Conservation (phyloP, 2,113 vertebrate species). For the Oplegnathus fasciatus region DNA sequence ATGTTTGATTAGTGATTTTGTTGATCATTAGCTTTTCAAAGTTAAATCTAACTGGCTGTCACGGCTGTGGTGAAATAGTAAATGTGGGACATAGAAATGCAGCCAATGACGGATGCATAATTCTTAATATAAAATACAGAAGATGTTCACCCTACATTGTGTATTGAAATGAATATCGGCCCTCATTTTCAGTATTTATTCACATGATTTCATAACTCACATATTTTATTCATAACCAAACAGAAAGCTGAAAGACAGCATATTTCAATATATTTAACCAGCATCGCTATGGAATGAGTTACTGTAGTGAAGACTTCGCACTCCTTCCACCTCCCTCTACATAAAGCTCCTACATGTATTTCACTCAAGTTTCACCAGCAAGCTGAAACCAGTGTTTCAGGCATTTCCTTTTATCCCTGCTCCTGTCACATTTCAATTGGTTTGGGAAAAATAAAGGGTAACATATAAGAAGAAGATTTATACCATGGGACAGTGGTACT, state of each 20-base stretch:
- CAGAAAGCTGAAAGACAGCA: not conserved
- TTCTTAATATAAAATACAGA: not conserved
- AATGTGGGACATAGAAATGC: not conserved
- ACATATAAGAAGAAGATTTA: not conserved
- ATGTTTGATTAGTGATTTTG: not conserved
- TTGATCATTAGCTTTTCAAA: constrained; percentile 7
- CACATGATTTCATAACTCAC: not conserved
- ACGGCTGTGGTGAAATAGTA: not conserved
- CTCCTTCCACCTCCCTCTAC: not conserved
- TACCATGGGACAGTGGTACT: not conserved
- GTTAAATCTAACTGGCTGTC: not conserved
- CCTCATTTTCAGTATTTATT: constrained; percentile 1
- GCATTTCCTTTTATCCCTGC: not conserved
- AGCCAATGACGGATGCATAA: not conserved
- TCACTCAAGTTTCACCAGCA: constrained; percentile 8
- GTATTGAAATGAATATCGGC: not conserved
- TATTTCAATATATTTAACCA: not conserved
- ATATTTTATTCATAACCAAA: not conserved
- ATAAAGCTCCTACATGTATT: not conserved
- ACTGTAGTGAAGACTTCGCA: not conserved
- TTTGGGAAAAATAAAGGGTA: constrained; percentile 6
- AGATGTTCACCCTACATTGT: not conserved
- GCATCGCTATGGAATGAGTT: not conserved
- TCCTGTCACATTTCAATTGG: not conserved
- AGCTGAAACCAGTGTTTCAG: not conserved